Evolutionary conservation across 2,113 vertebrate genomes (phyloP).

Genomic region (Catharus minimus): DNA sequence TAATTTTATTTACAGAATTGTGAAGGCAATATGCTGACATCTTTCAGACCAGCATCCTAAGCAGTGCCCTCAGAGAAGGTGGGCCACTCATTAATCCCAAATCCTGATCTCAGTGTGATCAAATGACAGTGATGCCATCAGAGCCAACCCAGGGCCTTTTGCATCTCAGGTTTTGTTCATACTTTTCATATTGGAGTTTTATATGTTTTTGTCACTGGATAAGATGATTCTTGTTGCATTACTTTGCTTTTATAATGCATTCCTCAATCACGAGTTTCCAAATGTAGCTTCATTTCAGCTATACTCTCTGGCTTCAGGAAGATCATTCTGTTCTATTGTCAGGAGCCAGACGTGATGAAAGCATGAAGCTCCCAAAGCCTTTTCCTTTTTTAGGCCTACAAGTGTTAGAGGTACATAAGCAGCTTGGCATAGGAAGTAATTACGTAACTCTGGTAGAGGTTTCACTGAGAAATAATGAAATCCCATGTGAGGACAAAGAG

Average conservation of each 20-base stretch:
- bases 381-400: not conserved
- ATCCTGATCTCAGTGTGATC: fast-evolving
- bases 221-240: not conserved
- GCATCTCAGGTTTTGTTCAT: not conserved
- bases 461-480: not conserved
- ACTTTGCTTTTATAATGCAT: not conserved
- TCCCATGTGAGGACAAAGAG: not conserved
- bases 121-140: not conserved
- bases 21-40: not conserved
- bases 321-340: not conserved
- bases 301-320: not conserved
- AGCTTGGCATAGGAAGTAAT: not conserved
- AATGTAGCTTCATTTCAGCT: not conserved
- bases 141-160: not conserved
- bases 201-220: not conserved
- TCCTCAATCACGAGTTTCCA: not conserved
- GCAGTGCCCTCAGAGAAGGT: not conserved
- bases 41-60: not conserved
- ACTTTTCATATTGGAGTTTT: not conserved
- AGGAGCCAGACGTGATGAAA: not conserved
- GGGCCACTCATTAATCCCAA: not conserved
- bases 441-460: not conserved
- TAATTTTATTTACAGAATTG: not conserved
- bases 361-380: not conserved
- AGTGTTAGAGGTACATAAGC: not conserved